Conservation (phyloP, 2,888 invertebrate genomes). For the Xylota sylvarum region DNA sequence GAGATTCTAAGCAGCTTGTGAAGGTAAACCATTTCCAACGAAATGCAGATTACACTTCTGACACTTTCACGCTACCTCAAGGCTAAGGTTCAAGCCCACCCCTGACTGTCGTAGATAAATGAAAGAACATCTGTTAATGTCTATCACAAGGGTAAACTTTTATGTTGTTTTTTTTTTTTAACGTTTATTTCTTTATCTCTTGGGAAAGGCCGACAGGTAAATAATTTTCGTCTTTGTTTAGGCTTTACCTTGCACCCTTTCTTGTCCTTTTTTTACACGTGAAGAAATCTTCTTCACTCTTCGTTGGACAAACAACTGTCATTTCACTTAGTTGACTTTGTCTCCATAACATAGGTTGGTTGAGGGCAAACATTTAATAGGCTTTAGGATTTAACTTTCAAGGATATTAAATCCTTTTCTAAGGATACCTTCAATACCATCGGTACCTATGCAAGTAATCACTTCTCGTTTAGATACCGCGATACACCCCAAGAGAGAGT, state of each 20-base stretch:
- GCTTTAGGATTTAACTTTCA: not conserved
- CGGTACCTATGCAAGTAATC: not conserved
- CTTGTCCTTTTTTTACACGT: too few relatives aligned
- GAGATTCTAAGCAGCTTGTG: too few relatives aligned
- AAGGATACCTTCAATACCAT: not conserved
- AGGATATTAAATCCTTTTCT: not conserved
- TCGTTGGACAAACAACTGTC: constrained; percentile 16
- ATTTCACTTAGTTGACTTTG: constrained; percentile 35
- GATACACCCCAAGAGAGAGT: not conserved
- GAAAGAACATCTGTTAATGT: not conserved
- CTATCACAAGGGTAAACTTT: not conserved
- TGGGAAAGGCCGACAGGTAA: constrained; percentile 3
- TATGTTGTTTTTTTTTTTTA: not conserved
- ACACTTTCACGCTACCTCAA: not conserved
- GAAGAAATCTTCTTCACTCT: too few relatives aligned
- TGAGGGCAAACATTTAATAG: not conserved
- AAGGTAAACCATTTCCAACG: not conserved
- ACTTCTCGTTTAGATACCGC: not conserved
- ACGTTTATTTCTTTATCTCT: not conserved
- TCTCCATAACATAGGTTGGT: constrained; percentile 1
- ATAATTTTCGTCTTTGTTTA: constrained; percentile 6
- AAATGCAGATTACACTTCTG: not conserved
- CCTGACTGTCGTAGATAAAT: not conserved
- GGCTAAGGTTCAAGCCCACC: not conserved
- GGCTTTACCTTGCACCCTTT: not conserved